Conservation (phyloP, 2,113 vertebrate species). For the Plestiodon gilberti region DNA sequence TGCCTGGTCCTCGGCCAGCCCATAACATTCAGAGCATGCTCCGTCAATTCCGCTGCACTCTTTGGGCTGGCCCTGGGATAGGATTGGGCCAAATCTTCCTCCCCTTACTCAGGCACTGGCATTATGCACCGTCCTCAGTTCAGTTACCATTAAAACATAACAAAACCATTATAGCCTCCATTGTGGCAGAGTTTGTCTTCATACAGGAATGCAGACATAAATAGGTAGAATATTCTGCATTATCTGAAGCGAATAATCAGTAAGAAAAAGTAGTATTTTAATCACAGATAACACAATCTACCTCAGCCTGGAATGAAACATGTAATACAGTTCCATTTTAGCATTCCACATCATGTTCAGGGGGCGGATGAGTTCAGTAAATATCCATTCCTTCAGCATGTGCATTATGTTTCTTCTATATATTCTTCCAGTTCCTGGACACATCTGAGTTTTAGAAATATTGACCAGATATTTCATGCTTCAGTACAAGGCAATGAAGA, state of each 20-base stretch:
- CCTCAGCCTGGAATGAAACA: neutral
- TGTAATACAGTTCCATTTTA: neutral
- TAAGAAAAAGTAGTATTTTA: neutral
- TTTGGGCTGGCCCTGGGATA: no score
- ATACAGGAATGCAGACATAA: no score
- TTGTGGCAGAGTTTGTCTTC: no score
- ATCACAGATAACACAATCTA: neutral
- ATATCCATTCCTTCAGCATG: neutral
- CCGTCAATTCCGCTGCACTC: no score
- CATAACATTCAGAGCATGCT: no score
- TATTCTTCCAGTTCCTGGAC: neutral
- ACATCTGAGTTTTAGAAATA: slow-evolving; percentile 32
- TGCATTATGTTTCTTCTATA: neutral
- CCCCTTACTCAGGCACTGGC: no score
- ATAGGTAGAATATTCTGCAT: no score
- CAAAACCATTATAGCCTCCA: no score
- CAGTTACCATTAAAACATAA: no score
- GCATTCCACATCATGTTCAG: neutral
- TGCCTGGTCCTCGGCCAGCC: no score
- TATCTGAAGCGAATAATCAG: neutral
- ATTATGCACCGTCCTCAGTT: no score
- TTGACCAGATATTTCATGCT: neutral
- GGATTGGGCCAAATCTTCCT: no score
- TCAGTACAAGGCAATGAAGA: neutral
- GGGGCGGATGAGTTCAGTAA: neutral